Percentiles rank a stretch among this genome's conserved stretches.
Conservation (phyloP, 2,888 invertebrate genomes). For the Norana najaformis region DNA sequence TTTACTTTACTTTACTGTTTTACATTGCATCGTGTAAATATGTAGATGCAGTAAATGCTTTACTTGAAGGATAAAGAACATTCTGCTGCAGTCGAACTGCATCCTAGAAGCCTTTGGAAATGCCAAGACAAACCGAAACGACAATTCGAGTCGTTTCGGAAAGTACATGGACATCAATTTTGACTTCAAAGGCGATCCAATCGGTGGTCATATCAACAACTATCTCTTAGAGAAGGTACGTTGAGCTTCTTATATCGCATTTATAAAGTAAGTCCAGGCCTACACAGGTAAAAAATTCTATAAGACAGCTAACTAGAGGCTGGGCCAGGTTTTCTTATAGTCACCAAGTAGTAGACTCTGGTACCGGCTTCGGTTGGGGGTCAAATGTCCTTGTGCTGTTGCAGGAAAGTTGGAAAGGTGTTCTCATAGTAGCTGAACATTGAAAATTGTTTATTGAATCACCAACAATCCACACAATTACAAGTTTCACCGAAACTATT, state of each 20-base stretch:
- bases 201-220: constrained; percentile 95
- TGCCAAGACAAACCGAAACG: constrained; percentile 96
- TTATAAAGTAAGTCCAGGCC: not conserved
- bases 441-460: too few species aligned
- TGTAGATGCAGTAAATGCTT: not conserved
- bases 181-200: constrained; percentile 96
- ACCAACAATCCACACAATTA: too few species aligned
- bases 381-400: too few species aligned
- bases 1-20: not conserved
- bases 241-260: not conserved
- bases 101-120: constrained; percentile 97
- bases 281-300: too few species aligned
- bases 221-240: constrained; percentile 86
- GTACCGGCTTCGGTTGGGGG: too few species aligned
- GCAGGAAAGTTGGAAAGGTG: too few species aligned
- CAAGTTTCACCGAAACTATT: too few species aligned
- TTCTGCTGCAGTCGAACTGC: constrained; percentile 92
- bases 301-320: too few species aligned
- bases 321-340: too few species aligned
- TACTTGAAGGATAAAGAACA: constrained; percentile 84
- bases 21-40: not conserved
- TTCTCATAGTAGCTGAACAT: too few species aligned
- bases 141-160: constrained; percentile 96
- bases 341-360: too few species aligned
- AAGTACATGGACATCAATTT: constrained; percentile 99